Base-by-base conservation (phyloP, 1,140 invertebrate genomes). In the Subanguina moxae region DNA sequence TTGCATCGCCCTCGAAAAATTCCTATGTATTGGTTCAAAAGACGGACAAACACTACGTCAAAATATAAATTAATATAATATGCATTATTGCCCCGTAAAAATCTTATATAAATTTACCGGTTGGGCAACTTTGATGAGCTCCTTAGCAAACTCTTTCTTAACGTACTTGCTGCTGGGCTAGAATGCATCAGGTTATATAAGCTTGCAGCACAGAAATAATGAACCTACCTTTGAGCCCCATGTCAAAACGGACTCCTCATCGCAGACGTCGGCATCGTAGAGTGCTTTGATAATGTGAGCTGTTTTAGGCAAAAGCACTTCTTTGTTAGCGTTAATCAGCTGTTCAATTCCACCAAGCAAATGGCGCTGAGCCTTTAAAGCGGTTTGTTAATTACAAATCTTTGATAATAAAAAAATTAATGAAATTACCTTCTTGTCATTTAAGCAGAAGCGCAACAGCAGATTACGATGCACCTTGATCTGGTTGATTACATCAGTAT, bases 341-440 rank as follows among this genome's bases (percentile, higher is more conserved):
- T 94, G 92, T 81, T 98, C 95, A 76, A 97, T 88, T 58, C 93
- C 95, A 73, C 93, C 90, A 71, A 99, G 87, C 66, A 97, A 86
- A 85, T 94, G 93, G 73, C 93, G 92, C 83, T 97, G 94, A 1
- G 93, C 93, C 82, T 70, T 92, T 93, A 19, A 88, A 85, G 82
- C 93, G 92, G 19, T 21, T 1, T 32, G 27, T 61, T 19, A 61
- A 25, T n/a, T 46, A 46, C 5, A 61, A 21, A 5, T 21, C 62
- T 90, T 89, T 77, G 90, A 88, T 65, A 11, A 13, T 25, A 30
- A 45, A 3, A 11, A 38, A 5, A 11, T 38, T 62, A 8, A 62
- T 25, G 11, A 15, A 66, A 42, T 69, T 52, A 65, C 68, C 57
- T 82, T 80, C 57, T 69, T 66, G 65, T 82, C 79, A 13, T 75